Evolutionary conservation across 1,140 invertebrate genomes (phyloP), one percentile per base, ranked within the genome.

Genomic region (Heliconius himera): DNA sequence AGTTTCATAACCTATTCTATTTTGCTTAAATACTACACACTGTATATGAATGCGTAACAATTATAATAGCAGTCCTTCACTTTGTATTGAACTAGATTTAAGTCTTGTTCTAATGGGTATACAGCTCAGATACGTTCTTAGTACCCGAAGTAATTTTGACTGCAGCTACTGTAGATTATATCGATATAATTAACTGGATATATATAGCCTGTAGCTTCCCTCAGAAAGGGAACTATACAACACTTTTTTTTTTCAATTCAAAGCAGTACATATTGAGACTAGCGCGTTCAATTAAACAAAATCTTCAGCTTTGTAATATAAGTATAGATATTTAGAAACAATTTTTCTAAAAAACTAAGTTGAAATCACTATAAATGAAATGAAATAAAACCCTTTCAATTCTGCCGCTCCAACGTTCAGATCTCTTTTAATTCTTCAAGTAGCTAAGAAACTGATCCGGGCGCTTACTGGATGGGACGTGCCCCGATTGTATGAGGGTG

Each of bases 371-470:
- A 77, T 76, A 73, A 74, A 72, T 38, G 70, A 70, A 73, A 81
- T 78, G 38, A 81, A 77, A 78, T 81, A 78, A 77, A 81, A 38
- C 80, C 80, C 66, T 78, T 78, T 78, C 33, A 73, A 78, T 75
- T 81, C 73, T 75, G 75, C 77, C 72, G 41, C 51, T 72, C 26
- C 49, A 82, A 66, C 70, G 80, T 81, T 81, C 77, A 80, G 82
- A 82, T 80, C 80, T 83, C 81, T 82, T 83, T 83, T 83, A 83
- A 83, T 83, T 83, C 82, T 83, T 82, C 73, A 70, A 83, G 82
- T 81, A 83, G 82, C 82, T 83, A 77, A 83, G 80, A 71, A 81
- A 83, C 75, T 83, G 82, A 83, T 83, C 80, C 82, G 16, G 16
- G 71, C 80, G 80, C 80, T 83, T 83, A 83, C 82, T 75, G 77